phyloP scores from a whole-genome alignment of 2,113 vertebrate genomes.

The Indicator indicator region DNA sequence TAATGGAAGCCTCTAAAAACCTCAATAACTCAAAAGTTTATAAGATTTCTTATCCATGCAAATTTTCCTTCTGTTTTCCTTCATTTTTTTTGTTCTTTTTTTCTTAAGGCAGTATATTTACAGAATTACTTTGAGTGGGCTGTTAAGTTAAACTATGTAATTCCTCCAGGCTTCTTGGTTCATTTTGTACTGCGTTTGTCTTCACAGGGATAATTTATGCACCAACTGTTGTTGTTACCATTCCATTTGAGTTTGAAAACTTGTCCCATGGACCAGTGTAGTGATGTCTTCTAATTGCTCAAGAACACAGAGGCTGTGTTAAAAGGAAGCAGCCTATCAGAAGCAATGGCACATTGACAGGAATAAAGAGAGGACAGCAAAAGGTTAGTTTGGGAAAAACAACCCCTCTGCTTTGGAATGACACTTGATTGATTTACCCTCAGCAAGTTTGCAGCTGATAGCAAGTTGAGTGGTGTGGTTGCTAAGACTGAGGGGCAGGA shows the following conservation, averaged over 20 bases:
- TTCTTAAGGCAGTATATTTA: not conserved
- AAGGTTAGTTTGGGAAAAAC: conserved; percentile 29
- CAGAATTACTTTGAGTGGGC: not conserved
- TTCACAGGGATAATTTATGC: not conserved
- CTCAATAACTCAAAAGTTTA: not conserved
- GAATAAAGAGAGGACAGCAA: not conserved
- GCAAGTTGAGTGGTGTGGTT: too few species aligned
- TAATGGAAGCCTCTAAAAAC: not conserved
- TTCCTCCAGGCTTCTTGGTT: not conserved
- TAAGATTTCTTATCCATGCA: not conserved
- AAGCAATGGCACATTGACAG: not conserved
- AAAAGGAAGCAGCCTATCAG: not conserved
- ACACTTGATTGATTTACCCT: not conserved
- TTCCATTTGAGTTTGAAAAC: not conserved
- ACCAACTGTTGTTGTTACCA: not conserved
- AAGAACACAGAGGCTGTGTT: not conserved
- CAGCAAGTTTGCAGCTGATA: too few species aligned
- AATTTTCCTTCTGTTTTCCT: not conserved
- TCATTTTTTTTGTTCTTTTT: not conserved
- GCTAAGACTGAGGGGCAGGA: too few species aligned
- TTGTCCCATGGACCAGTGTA: not conserved
- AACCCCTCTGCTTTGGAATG: not conserved
- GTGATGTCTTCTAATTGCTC: not conserved
- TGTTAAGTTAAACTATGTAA: not conserved
- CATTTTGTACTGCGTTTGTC: not conserved